Base-by-base conservation (phyloP, 2,888 invertebrate species). In the Cryptophagus acutangulus region DNA sequence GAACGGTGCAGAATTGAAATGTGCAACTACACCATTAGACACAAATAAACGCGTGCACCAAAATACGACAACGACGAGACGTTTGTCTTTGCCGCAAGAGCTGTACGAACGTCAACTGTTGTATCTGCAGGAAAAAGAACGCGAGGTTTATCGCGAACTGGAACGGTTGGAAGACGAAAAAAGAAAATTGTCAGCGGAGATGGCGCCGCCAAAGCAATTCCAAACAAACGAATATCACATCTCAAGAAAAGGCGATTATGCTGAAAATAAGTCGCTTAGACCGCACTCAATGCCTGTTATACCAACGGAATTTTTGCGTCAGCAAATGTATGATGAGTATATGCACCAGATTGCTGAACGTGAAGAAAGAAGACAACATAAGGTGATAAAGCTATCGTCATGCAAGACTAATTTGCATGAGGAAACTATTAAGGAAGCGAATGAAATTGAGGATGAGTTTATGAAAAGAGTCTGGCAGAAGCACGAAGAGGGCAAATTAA, bases 291-390 rank as follows among this genome's bases (percentile, higher is more conserved):
- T 63, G 60, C 60, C 60, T 1, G 60, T 79, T 26, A 75, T 74
- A 6, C 77, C 80, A 5, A 81, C 81, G 33, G 84, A 88, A 65
- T 72, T 78, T 28, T 79, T 85, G 54, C 78, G 88, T 4, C 82
- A 84, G 51, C 80, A 82, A 67, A 89, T 90, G 88, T 89, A 86
- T 68, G 77, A 84, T 54, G 89, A 89, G 65, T 89, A 88, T 70
- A 77, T 87, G 61, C 74, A 75, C 59, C 84, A 88, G 69, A 82
- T 89, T 57, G 79, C 83, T 3, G 84, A 85, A 62, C 75, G 87
- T 8, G 81, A 85, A 55, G 83, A 88, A 59, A 74, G 90, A 30
- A 84, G 84, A 53, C 78, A 84, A 45, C 81, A 85, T 38, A 87
- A 86, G 70, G 78, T 88, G 14, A 83, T 90, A 10, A 87, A 87